Evolutionary conservation across 2,888 invertebrate genomes (phyloP), one percentile per base, ranked within the genome.

Genomic region (Cabera pusaria): DNA sequence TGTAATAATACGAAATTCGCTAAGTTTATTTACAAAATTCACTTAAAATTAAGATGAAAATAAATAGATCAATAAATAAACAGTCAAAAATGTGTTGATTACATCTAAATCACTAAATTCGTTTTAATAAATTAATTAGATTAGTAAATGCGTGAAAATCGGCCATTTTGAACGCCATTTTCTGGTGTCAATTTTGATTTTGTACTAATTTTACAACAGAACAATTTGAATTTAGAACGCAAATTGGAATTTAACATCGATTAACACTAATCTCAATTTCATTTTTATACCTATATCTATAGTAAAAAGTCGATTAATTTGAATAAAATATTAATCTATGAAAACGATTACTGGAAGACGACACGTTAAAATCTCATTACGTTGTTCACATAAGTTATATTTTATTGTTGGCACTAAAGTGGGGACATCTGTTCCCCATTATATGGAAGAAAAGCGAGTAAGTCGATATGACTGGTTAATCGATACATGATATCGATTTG

Each of bases 21-120:
- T 79, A 79, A 71, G n/a, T 66, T 35, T 57, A 85, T 85, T 81
- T 85, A 85, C 85, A 85, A 72, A 66, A 58, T 65, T 44, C 53
- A 67, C 72, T 64, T 72, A 78, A 55, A 32, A 55, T 70, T 77
- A 74, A 62, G 42, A 64, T 57, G 63, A 49, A 8, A 83, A 84
- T 82, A 81, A 82, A 84, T 84, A 65, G 60, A 17, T 6, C 16
- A 75, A 75, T 76, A 83, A 85, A 82, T 82, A 81, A 79, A 81
- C 78, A 80, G 77, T 82, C 79, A 49, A 61, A 63, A 63, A 62
- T 33, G 37, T 14, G 27, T 24, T 22, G 36, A 31, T 44, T 35
- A 43, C 33, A 44, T 22, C 47, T 52, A 52, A 49, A 49, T 52
- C 52, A 52, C 52, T 52, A 45, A 44, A 47, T 47, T 44, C 40